Evolutionary conservation across 2,797 vertebrate genomes (phyloP).

Genomic region (Chelmon rostratus): DNA sequence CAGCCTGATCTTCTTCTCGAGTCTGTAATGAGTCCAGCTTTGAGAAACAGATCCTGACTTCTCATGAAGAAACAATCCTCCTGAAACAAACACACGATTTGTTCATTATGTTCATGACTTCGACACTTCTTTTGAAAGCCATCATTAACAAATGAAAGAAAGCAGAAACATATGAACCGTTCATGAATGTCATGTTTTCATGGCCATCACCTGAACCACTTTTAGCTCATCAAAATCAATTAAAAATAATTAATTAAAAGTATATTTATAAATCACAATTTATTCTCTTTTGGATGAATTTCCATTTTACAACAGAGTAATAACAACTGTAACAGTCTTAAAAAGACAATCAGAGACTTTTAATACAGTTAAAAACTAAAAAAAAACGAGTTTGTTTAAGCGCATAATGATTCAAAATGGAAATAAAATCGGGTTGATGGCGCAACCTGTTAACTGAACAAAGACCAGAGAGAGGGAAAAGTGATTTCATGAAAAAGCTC

Average conservation of each 20-base stretch:
- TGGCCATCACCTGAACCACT: neutral
- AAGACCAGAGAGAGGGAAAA: neutral
- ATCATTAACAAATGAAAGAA: neutral
- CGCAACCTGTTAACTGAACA: no score
- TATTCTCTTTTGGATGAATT: constrained; percentile 2
- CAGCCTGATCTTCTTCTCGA: neutral
- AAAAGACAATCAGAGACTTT: neutral
- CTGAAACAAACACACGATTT: neutral
- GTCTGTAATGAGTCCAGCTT: neutral
- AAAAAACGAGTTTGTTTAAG: neutral
- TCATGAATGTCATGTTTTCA: neutral
- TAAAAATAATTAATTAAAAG: neutral
- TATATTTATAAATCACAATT: neutral
- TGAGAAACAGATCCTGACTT: neutral
- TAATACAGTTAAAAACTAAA: neutral
- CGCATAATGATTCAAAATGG: constrained; percentile 42
- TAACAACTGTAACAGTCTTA: neutral
- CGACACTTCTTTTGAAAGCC: neutral
- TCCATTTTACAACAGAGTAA: neutral
- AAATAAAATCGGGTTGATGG: constrained; percentile 34
- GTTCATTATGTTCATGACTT: neutral
- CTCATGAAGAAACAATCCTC: neutral
- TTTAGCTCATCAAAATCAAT: neutral
- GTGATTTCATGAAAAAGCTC: neutral
- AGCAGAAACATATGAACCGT: neutral